Evolutionary conservation across 2,888 invertebrate species (phyloP).

Genomic region (Mesorhabditis belari): DNA sequence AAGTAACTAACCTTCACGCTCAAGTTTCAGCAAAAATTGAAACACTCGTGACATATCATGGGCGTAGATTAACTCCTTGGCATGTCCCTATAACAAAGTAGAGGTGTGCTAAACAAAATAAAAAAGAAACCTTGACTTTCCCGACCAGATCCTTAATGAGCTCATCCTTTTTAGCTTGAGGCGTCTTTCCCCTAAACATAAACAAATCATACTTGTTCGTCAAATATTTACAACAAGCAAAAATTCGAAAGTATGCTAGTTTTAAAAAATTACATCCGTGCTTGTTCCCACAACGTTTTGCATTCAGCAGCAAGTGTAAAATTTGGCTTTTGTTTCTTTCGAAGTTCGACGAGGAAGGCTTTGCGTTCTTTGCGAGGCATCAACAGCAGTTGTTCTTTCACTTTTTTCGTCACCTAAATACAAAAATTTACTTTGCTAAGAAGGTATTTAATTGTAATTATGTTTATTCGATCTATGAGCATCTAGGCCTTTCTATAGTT

Average conservation of each 20-base stretch:
- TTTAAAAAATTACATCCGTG: conserved; percentile 21
- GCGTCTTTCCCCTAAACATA: conserved; percentile 42
- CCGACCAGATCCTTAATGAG: conserved; percentile 23
- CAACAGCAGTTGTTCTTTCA: conserved; percentile 41
- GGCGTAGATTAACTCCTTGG: conserved; percentile 53
- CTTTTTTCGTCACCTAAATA: conserved; percentile 24
- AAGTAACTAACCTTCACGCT: conserved; percentile 34
- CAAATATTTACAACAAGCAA: too few species aligned
- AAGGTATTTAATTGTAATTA: not conserved
- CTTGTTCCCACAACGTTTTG: conserved; percentile 37
- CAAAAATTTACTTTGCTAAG: not conserved
- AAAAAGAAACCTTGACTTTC: conserved; percentile 15
- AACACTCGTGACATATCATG: conserved; percentile 81
- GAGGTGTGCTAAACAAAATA: not conserved
- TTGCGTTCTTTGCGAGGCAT: conserved; percentile 42
- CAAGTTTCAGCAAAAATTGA: conserved; percentile 74
- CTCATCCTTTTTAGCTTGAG: conserved; percentile 32
- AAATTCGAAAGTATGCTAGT: not conserved
- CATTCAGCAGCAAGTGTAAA: conserved; percentile 32
- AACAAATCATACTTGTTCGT: too few species aligned
- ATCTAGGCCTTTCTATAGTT: too few species aligned
- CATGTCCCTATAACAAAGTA: conserved; percentile 55
- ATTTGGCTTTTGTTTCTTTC: conserved; percentile 38
- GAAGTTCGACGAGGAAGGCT: conserved; percentile 35
- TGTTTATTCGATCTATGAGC: not conserved